Conservation (phyloP, 2,888 invertebrate genomes). For the Polydrusus pterygomalis region DNA sequence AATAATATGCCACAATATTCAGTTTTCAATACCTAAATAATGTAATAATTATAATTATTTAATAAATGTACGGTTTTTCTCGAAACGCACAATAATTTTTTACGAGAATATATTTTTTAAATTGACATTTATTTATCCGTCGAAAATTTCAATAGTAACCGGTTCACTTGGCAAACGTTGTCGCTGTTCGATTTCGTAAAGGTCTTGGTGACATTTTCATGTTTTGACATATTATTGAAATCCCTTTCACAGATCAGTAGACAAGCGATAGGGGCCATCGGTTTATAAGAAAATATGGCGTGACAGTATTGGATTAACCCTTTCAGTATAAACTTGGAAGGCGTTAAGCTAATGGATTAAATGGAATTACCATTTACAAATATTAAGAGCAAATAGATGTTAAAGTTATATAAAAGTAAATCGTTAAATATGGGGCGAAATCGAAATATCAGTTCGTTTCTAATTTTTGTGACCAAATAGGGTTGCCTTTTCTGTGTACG, state of each 20-base stretch:
- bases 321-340: slow-evolving; percentile 2
- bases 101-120: slow-evolving; percentile 6
- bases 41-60: too few relatives aligned
- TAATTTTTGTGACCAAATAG: too few relatives aligned
- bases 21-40: too few relatives aligned
- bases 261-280: slow-evolving; percentile 28
- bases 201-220: slow-evolving; percentile 40
- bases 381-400: neutral
- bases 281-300: slow-evolving; percentile 13
- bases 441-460: too few relatives aligned
- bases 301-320: slow-evolving; percentile 26
- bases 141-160: slow-evolving; percentile 25
- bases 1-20: too few relatives aligned
- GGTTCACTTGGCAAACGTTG: slow-evolving; percentile 27
- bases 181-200: slow-evolving; percentile 36
- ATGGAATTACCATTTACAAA: neutral
- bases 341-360: neutral
- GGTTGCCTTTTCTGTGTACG: too few relatives aligned
- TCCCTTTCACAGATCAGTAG: slow-evolving; percentile 43
- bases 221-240: slow-evolving; percentile 46
- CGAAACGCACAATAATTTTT: neutral
- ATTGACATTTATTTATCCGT: slow-evolving; percentile 29
- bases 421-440: too few relatives aligned
- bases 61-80: too few relatives aligned
- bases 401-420: too few relatives aligned